Evolutionary conservation across 2,113 vertebrate genomes (phyloP).

Genomic region (Empidonax traillii): DNA sequence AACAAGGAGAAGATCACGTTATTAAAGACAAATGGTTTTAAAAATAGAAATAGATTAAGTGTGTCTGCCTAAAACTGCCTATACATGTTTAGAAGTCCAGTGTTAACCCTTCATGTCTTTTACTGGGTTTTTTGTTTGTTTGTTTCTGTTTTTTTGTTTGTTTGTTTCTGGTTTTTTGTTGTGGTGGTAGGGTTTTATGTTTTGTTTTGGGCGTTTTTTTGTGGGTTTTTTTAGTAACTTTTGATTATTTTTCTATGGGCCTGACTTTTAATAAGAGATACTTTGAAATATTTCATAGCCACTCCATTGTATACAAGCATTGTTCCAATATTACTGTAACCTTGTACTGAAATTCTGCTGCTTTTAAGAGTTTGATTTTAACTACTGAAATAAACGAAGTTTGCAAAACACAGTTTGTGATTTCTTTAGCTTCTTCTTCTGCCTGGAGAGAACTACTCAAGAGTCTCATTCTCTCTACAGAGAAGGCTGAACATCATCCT

Average conservation of each 20-base stretch:
- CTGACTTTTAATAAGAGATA: not conserved
- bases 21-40: not conserved
- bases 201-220: no score
- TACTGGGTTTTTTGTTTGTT: no score
- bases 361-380: not conserved
- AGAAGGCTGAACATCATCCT: not conserved
- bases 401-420: not conserved
- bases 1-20: not conserved
- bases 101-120: not conserved
- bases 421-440: not conserved
- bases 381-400: not conserved
- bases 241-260: not conserved
- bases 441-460: not conserved
- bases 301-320: not conserved
- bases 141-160: no score
- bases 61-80: not conserved
- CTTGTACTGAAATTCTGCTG: not conserved
- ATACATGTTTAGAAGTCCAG: not conserved
- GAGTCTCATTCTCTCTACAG: not conserved
- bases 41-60: not conserved
- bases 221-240: not conserved
- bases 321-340: not conserved
- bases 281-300: not conserved
- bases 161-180: no score
- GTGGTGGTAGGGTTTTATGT: no score